phyloP scores from a whole-genome alignment of 2,113 vertebrate species.

The Apodemus speciosus region DNA sequence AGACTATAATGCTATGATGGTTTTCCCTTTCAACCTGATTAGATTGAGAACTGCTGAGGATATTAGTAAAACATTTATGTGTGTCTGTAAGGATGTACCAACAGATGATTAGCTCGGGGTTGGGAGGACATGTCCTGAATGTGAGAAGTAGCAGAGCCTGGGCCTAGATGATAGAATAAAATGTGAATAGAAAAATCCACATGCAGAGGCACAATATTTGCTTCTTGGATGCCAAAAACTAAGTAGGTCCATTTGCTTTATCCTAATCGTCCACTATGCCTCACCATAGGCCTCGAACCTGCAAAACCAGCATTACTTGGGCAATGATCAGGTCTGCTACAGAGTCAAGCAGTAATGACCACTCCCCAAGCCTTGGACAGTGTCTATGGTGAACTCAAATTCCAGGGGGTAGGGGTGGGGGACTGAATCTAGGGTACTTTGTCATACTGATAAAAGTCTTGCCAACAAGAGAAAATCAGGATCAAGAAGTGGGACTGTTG shows the following conservation, averaged over 20 bases:
- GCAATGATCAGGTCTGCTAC: neutral
- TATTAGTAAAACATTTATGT: neutral
- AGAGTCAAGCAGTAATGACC: neutral
- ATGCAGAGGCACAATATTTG: neutral
- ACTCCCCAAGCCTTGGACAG: neutral
- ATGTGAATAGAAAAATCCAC: neutral
- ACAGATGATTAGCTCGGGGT: neutral
- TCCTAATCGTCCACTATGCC: neutral
- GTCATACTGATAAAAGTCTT: neutral
- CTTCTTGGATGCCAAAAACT: neutral
- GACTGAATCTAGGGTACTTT: neutral
- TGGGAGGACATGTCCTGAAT: neutral
- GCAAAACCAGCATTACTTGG: neutral
- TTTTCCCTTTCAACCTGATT: neutral
- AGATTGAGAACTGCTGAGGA: neutral
- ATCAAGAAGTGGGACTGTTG: neutral
- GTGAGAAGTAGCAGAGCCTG: neutral
- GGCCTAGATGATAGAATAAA: neutral
- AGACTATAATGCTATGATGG: neutral
- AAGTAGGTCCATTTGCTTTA: neutral
- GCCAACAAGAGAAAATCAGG: neutral
- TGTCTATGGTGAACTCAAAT: neutral
- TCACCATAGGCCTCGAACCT: neutral
- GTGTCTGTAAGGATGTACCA: neutral
- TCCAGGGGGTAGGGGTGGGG: neutral